A percentile compares a stretch with the other conserved stretches of the same genome.
These are phyloP conservation scores for Diprion similis DNA, from an alignment of 1,140 invertebrate genomes.

Conservation along the genomic window DNA sequence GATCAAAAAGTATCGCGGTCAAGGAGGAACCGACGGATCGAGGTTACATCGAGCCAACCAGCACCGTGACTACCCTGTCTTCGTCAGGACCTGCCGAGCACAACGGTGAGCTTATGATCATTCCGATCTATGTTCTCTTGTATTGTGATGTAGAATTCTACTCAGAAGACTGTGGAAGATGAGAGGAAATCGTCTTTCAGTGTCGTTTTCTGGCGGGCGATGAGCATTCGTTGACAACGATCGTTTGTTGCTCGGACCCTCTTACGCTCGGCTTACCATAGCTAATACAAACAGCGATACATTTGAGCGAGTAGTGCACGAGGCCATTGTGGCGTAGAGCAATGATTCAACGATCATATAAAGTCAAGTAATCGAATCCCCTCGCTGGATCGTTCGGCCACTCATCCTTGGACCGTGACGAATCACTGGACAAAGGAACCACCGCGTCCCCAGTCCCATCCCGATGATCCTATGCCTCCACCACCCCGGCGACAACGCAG, in stretches of 20 bases:
- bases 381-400: not conserved
- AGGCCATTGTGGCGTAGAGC: not conserved
- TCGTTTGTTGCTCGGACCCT: not conserved
- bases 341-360: constrained; percentile 1
- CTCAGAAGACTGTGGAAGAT: not conserved
- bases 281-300: not conserved
- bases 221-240: not conserved
- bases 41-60: constrained; percentile 42
- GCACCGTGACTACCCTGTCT: not conserved
- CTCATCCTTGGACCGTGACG: constrained; percentile 35
- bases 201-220: too few species aligned
- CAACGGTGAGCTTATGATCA: not conserved
- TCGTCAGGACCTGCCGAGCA: not conserved
- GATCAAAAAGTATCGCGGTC: constrained; percentile 40
- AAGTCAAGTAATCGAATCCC: not conserved
- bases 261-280: not conserved
- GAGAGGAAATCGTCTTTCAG: not conserved
- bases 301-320: not conserved
- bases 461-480: constrained; percentile 34
- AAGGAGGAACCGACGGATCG: constrained; percentile 48
- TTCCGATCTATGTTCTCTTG: not conserved
- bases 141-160: not conserved
- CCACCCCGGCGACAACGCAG: constrained; percentile 31
- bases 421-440: constrained; percentile 41
- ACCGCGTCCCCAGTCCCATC: constrained; percentile 34